These are phyloP conservation scores for Centropyge bicolor DNA, from an alignment of 2,797 vertebrate species.

Conservation along the genomic window DNA sequence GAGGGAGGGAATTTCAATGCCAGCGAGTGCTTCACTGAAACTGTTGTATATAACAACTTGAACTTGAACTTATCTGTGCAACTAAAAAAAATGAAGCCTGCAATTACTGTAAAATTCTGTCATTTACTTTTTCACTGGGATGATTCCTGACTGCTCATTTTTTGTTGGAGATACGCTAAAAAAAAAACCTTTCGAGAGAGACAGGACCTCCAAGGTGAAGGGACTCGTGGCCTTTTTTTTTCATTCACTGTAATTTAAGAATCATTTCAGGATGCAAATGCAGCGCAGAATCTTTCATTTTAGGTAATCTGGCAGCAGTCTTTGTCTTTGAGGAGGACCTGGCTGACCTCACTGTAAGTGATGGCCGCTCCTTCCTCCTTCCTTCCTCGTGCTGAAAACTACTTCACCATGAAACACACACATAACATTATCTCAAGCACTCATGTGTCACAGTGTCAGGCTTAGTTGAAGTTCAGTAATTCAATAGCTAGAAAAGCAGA, in stretches of 20 bases:
- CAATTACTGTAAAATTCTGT: neutral
- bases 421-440: slow-evolving; percentile 9
- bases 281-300: neutral
- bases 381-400: neutral
- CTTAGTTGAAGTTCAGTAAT: slow-evolving; percentile 22
- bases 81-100: no score
- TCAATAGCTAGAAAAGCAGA: slow-evolving; percentile 12
- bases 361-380: neutral
- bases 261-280: neutral
- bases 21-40: no score
- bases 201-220: neutral
- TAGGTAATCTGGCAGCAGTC: neutral
- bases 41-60: no score
- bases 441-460: slow-evolving; percentile 10
- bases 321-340: slow-evolving; percentile 1
- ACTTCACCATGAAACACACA: neutral
- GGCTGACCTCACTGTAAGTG: neutral
- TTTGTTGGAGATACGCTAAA: neutral
- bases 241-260: neutral
- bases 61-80: no score
- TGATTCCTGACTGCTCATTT: neutral
- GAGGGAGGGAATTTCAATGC: neutral
- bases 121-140: neutral
- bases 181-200: neutral
- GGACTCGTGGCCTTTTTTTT: neutral